Evolutionary conservation across 2,888 invertebrate species (phyloP).

Genomic region (Phengaris alcon): DNA sequence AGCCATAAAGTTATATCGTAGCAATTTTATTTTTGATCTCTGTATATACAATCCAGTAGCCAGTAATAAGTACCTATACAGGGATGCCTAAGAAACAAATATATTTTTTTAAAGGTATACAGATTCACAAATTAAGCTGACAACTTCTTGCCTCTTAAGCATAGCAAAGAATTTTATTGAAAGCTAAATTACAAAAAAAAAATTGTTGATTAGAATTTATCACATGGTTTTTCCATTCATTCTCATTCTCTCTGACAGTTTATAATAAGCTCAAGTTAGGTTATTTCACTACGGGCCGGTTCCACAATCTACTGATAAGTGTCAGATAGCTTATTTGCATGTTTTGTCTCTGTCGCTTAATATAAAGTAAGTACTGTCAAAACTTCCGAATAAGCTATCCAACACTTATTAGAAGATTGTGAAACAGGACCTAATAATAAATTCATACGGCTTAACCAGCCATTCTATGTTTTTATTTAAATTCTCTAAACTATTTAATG

Average conservation of each 20-base stretch:
- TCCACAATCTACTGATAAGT: no score
- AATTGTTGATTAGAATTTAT: not conserved
- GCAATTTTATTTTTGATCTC: not conserved
- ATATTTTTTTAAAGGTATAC: not conserved
- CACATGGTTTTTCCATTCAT: not conserved
- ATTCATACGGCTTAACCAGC: not conserved
- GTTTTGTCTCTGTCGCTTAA: no score
- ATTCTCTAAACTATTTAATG: not conserved
- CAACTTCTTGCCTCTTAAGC: not conserved
- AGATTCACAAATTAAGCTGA: not conserved
- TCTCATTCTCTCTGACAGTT: not conserved
- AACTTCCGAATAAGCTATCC: no score
- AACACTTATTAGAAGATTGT: no score
- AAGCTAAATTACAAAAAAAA: not conserved
- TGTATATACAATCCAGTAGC: not conserved
- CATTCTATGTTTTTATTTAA: not conserved
- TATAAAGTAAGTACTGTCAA: no score
- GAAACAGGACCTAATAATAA: not conserved
- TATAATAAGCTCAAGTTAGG: not conserved
- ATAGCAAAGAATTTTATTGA: not conserved
- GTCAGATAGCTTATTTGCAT: no score
- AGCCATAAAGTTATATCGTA: not conserved
- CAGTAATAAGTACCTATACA: not conserved
- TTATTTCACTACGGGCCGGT: not conserved
- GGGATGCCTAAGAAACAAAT: no score